phyloP scores from a whole-genome alignment of 2,797 vertebrate genomes.

The Momotus momota region DNA sequence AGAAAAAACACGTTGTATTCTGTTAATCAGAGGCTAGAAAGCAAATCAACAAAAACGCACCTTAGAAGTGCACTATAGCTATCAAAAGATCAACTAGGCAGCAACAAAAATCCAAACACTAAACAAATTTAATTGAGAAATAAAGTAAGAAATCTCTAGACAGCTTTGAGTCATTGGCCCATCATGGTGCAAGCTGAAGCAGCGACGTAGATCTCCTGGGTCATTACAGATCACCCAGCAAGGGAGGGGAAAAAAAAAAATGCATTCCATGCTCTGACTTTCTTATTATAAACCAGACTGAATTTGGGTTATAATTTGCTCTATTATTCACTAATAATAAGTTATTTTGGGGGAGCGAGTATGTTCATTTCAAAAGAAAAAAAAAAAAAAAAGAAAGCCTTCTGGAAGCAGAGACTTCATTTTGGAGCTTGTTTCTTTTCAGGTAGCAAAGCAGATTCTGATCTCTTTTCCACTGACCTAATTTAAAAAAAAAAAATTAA shows the following conservation, averaged over 20 bases:
- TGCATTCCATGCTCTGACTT: background rate
- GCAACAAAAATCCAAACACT: background rate
- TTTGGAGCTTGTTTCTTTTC: slow-evolving; percentile 16
- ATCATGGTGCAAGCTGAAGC: background rate
- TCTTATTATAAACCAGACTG: background rate
- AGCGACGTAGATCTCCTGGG: background rate
- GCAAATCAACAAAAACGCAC: background rate
- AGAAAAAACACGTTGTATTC: background rate
- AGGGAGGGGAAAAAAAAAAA: background rate
- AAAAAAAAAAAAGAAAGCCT: background rate
- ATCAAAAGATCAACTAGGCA: background rate
- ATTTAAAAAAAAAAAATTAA: slow-evolving; percentile 4
- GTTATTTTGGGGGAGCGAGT: background rate
- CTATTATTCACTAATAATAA: background rate
- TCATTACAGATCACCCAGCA: background rate
- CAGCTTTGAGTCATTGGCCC: background rate
- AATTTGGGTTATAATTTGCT: background rate
- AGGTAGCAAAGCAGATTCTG: slow-evolving; percentile 47
- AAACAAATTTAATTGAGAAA: background rate
- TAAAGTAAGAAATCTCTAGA: background rate
- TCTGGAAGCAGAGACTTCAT: background rate
- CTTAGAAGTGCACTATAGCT: background rate
- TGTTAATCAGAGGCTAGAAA: background rate
- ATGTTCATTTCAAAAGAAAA: background rate
- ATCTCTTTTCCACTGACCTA: slow-evolving; percentile 65